Conservation (phyloP, 1,140 invertebrate species). For the Cydia splendana region DNA sequence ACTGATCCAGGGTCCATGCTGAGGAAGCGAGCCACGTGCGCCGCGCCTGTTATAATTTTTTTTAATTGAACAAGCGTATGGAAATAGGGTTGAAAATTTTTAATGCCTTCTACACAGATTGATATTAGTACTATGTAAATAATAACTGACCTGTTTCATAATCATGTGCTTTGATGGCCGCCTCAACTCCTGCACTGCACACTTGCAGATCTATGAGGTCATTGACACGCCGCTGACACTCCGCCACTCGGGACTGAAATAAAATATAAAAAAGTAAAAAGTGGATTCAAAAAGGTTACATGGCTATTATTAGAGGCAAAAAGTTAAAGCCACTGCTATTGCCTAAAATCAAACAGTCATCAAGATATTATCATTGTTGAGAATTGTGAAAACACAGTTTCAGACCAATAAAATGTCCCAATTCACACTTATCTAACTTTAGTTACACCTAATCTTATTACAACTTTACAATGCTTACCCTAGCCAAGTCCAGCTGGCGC, state of each 20-base stretch:
- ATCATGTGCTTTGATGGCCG: conserved; percentile 94
- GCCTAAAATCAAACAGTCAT: too few species aligned
- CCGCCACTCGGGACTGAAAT: conserved; percentile 92
- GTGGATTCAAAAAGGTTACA: too few species aligned
- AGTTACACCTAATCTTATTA: too few species aligned
- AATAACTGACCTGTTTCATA: conserved; percentile 87
- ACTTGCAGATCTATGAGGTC: conserved; percentile 97
- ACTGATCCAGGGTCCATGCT: conserved; percentile 95
- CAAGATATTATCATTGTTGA: too few species aligned
- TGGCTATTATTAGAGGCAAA: too few species aligned
- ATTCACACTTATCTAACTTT: too few species aligned
- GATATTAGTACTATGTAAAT: too few species aligned
- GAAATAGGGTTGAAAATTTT: background rate
- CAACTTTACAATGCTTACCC: conserved; percentile 81
- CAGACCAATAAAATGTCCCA: too few species aligned
- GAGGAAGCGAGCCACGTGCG: conserved; percentile 96
- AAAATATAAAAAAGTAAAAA: conserved; percentile 33
- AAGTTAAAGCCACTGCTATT: too few species aligned
- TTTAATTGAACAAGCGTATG: background rate
- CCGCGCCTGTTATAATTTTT: conserved; percentile 85
- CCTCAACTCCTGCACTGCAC: conserved; percentile 96
- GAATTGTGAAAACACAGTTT: too few species aligned
- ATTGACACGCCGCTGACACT: conserved; percentile 96
- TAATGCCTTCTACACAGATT: too few species aligned
- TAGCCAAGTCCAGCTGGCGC: conserved; percentile 94